A percentile compares a stretch with the other conserved stretches of the same genome.
Evolutionary conservation across 2,888 invertebrate species (phyloP).

Genomic region (Drosophila planitibia): DNA sequence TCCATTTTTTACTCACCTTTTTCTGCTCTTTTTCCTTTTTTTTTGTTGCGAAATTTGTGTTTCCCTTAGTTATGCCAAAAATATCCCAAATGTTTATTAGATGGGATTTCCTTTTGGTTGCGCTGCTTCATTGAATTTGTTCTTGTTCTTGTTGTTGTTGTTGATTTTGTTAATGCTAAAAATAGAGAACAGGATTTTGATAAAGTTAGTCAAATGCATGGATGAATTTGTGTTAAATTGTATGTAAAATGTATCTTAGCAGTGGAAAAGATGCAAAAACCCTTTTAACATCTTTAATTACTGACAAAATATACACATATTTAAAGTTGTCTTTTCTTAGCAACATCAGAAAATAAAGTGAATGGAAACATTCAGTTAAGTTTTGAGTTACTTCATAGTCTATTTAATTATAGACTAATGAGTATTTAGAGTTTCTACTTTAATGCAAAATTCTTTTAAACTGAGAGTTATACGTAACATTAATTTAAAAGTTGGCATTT

Average conservation of each 20-base stretch:
- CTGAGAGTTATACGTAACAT: not conserved
- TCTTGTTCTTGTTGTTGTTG: slow-evolving; percentile 19
- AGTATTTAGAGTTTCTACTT: not conserved
- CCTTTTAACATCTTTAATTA: not conserved
- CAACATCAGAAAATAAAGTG: not conserved
- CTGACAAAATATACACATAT: not conserved
- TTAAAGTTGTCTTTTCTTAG: not conserved
- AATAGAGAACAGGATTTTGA: slow-evolving; percentile 4
- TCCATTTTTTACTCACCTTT: slow-evolving; percentile 42
- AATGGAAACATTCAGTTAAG: not conserved
- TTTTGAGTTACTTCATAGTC: not conserved
- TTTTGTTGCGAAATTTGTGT: slow-evolving; percentile 23
- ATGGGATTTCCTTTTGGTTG: slow-evolving; percentile 24
- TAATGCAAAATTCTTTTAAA: not conserved
- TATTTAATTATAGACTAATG: not conserved
- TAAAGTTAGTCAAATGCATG: not conserved
- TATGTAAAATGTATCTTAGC: not conserved
- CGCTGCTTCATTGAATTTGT: slow-evolving; percentile 22
- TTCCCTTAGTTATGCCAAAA: slow-evolving; percentile 32
- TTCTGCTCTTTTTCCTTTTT: not conserved
- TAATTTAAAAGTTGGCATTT: not conserved
- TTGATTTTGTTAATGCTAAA: slow-evolving; percentile 37
- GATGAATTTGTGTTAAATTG: not conserved
- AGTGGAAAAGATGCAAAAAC: not conserved
- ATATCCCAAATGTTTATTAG: slow-evolving; percentile 44